Evolutionary conservation across 2,113 vertebrate species (phyloP), one percentile per base, ranked within the genome.

Genomic region (Burhinus bistriatus): DNA sequence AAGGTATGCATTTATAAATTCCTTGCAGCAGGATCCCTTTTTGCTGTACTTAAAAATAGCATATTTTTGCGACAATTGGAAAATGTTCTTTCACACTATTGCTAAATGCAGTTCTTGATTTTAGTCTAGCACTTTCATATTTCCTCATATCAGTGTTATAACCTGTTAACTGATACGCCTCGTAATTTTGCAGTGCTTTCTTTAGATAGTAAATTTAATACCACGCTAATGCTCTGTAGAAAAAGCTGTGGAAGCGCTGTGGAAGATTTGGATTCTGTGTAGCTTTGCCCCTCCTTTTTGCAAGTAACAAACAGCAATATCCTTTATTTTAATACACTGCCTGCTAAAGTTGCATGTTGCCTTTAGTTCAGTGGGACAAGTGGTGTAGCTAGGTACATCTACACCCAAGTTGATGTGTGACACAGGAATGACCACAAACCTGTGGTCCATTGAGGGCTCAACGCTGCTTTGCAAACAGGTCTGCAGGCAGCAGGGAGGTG

Each of bases 391-490:
- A 7, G 30, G 29, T 38, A 15, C 18, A 11, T 16, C 52, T 32
- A 13, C 1, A 0, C 7, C 36, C 20, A 2, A 4, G 61, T 0
- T 47, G 36, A 32, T 3, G 23, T 3, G 23, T 44, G 57, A 19
- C 18, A 13, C 2, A 3, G 49, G 38, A 65, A 4, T 8, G 12
- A 23, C 38, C 34, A 1, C 17, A 4, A 2, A 17, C 20, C 12
- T 9, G 18, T 47, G 51, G 66, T 29, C 26, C 5, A 0, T 14
- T 15, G 9, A 9, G 0, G 1, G 47, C 73, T 45, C 58, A 1
- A 0, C 0, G 10, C 38, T 34, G 23, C 77, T 62, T 4, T 7
- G 62, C 47, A 21, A 4, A 9, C 10, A 7, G 1, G 12, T 15
- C 52, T 49, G 20, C 40, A 32, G 54, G 23, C 40, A 40, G 40